These are phyloP conservation scores for Drosophila suboccidentalis DNA, from an alignment of 2,888 invertebrate species.

Conservation along the genomic window DNA sequence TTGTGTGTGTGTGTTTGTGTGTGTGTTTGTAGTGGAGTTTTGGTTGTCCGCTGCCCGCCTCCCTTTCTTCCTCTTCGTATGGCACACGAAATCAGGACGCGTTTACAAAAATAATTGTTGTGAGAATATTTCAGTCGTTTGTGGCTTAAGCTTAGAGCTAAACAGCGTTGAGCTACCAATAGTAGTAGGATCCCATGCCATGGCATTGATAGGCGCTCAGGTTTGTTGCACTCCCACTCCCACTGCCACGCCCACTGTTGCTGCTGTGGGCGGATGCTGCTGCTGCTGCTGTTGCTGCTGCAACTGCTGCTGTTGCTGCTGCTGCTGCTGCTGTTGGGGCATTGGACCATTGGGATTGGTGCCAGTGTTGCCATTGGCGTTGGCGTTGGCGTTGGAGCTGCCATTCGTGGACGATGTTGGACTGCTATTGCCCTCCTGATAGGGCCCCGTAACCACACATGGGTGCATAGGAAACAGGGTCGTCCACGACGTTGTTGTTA, in stretches of 20 bases:
- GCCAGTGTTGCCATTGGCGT: constrained; percentile 39
- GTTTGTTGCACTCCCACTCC: constrained; percentile 52
- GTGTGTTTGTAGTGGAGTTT: constrained; percentile 44
- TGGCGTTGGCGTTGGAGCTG: constrained; percentile 64
- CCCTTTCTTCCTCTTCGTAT: constrained; percentile 42
- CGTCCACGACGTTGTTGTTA: constrained; percentile 93
- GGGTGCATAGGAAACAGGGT: constrained; percentile 95
- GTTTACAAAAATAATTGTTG: constrained; percentile 71
- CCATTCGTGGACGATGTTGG: constrained; percentile 84
- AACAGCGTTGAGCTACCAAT: constrained; percentile 56
- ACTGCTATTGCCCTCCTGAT: constrained; percentile 89
- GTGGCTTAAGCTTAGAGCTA: constrained; percentile 55
- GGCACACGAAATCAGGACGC: constrained; percentile 76
- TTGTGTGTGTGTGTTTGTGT: constrained; percentile 31
- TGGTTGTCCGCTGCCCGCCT: constrained; percentile 36
- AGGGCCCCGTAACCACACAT: constrained; percentile 94
- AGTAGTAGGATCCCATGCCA: constrained; percentile 55
- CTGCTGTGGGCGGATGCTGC: constrained; percentile 39
- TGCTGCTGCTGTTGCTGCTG: constrained; percentile 35
- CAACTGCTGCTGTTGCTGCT: constrained; percentile 45
- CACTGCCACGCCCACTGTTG: constrained; percentile 30
- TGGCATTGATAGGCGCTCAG: constrained; percentile 47
- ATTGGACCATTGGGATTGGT: constrained; percentile 34
- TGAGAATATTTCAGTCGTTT: constrained; percentile 63
- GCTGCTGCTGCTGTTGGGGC: constrained; percentile 46